Percentiles rank a stretch among this genome's conserved stretches.
Evolutionary conservation across 2,113 vertebrate genomes (phyloP).

Genomic region (Equus przewalskii): DNA sequence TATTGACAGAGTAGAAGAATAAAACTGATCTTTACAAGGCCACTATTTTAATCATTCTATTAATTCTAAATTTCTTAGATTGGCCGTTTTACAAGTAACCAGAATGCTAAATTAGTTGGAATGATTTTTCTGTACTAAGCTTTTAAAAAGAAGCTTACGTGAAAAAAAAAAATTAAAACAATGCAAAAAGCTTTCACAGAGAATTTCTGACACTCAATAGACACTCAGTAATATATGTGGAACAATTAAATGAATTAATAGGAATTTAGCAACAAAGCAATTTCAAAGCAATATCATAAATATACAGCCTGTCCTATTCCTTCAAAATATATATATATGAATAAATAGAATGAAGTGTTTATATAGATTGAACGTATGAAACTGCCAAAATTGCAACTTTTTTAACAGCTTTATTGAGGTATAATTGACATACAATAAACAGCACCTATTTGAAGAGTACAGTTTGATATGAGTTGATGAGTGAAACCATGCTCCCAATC

Average conservation of each 20-base stretch:
- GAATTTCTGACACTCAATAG: background rate
- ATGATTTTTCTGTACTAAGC: background rate
- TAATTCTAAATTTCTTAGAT: background rate
- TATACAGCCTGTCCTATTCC: background rate
- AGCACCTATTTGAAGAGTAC: background rate
- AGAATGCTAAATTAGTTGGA: slow-evolving; percentile 42
- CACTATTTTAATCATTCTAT: background rate
- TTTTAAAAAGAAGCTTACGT: slow-evolving; percentile 24
- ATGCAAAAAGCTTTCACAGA: background rate
- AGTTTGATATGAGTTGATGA: background rate
- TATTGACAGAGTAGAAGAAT: background rate
- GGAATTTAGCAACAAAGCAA: background rate
- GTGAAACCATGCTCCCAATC: background rate
- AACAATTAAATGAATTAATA: slow-evolving; percentile 1
- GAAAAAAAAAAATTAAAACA: background rate
- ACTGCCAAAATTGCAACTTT: background rate
- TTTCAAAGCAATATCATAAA: background rate
- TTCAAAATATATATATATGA: background rate
- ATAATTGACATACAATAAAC: background rate
- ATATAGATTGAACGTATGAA: background rate
- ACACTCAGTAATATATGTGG: background rate
- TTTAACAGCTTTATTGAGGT: background rate
- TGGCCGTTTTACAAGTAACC: slow-evolving; percentile 28
- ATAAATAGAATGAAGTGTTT: slow-evolving; percentile 21
- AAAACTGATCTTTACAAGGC: background rate